Conservation (phyloP, 2,888 invertebrate species). For the Trichopoda pennipes region DNA sequence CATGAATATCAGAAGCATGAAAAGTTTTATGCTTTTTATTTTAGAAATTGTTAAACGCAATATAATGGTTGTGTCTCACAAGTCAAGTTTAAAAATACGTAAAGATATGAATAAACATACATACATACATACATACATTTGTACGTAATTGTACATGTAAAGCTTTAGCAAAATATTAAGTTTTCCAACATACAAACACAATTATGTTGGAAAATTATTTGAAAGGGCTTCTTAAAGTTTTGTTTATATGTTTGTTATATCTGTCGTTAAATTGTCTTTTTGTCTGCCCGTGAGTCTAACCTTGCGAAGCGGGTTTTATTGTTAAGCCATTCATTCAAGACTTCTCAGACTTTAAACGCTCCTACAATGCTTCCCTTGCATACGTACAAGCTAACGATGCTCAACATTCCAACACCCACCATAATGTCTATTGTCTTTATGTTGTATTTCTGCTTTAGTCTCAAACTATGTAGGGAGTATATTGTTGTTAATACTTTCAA, state of each 20-base stretch:
- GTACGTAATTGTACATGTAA: neutral
- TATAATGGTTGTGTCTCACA: constrained; percentile 64
- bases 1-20: constrained; percentile 62
- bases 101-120: neutral
- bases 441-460: neutral
- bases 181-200: constrained; percentile 50
- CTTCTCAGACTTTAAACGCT: constrained; percentile 19
- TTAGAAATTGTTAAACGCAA: constrained; percentile 69
- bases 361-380: neutral
- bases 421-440: neutral
- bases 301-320: constrained; percentile 8
- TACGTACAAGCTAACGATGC: neutral
- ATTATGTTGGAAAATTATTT: constrained; percentile 18
- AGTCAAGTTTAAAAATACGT: constrained; percentile 35
- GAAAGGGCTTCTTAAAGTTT: constrained; percentile 26
- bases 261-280: constrained; percentile 5
- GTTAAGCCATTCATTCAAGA: constrained; percentile 23
- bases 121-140: neutral
- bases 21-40: constrained; percentile 64
- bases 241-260: neutral
- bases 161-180: constrained; percentile 46
- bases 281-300: constrained; percentile 18
- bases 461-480: constrained; percentile 28
- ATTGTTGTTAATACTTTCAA: constrained; percentile 30
- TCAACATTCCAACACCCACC: neutral